A percentile compares a stretch with the other conserved stretches of the same genome.
Evolutionary conservation across 2,888 invertebrate species (phyloP).

Genomic region (Acleris holmiana): DNA sequence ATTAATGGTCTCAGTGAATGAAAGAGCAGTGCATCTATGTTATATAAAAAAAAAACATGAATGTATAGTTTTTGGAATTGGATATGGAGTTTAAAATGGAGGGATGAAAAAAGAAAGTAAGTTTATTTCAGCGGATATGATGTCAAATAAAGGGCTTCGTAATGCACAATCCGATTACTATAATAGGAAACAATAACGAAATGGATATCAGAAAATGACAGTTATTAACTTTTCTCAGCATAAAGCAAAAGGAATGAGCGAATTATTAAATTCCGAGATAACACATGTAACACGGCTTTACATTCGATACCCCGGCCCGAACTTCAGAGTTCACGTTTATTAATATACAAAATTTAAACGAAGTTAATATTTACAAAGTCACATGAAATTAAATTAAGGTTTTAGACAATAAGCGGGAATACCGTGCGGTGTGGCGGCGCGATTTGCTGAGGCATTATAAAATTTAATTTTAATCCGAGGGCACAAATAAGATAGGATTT

Average conservation of each 20-base stretch:
- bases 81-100: too few relatives aligned
- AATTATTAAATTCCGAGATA: constrained; percentile 9
- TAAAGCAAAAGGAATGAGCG: constrained; percentile 8
- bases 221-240: constrained; percentile 14
- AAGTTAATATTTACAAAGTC: constrained; percentile 66
- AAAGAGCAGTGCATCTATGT: too few relatives aligned
- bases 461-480: constrained; percentile 80
- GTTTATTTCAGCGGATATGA: too few relatives aligned
- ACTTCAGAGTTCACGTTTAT: constrained; percentile 38
- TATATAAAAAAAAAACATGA: too few relatives aligned
- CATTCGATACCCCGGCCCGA: constrained; percentile 15
- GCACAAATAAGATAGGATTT: constrained; percentile 78
- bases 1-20: too few relatives aligned
- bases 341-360: constrained; percentile 46
- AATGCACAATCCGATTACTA: background rate
- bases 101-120: too few relatives aligned
- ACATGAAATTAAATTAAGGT: constrained; percentile 70
- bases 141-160: too few relatives aligned
- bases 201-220: constrained; percentile 6
- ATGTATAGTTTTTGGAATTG: too few relatives aligned
- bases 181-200: constrained; percentile 7
- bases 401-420: constrained; percentile 66
- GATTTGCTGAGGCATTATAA: constrained; percentile 72
- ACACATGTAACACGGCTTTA: constrained; percentile 4
- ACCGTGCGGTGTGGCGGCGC: constrained; percentile 53